phyloP scores from a whole-genome alignment of 2,888 invertebrate genomes.

The Adelognathus sp. region DNA sequence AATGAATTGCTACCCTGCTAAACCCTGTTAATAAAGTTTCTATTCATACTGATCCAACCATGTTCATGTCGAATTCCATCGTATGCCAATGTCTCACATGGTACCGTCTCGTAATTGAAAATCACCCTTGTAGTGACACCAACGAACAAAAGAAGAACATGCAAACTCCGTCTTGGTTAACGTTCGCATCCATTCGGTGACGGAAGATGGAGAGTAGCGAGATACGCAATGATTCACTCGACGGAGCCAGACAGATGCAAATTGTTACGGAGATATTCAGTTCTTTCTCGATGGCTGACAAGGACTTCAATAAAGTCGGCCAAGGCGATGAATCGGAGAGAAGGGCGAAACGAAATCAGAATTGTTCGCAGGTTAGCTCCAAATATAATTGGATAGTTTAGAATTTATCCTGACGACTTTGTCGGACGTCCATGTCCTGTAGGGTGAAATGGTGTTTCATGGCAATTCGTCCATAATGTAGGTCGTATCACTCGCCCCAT shows the following conservation, averaged over 20 bases:
- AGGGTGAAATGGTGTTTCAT: neutral
- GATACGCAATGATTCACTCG: neutral
- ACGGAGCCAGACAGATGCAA: constrained; percentile 15
- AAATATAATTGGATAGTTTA: too few relatives aligned
- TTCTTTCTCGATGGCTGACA: constrained; percentile 2
- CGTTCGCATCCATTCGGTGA: neutral
- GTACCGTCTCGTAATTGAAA: neutral
- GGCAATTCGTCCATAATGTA: neutral
- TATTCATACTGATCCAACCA: too few relatives aligned
- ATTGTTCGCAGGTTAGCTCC: constrained; percentile 30
- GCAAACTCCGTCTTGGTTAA: neutral
- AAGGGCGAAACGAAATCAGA: neutral
- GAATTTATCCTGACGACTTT: too few relatives aligned
- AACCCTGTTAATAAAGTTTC: constrained; percentile 29
- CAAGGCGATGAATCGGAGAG: neutral
- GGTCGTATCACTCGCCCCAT: constrained; percentile 62
- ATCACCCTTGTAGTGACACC: neutral
- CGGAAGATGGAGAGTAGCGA: constrained; percentile 36
- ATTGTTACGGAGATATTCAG: constrained; percentile 37
- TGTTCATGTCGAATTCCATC: too few relatives aligned
- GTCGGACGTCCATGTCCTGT: too few relatives aligned
- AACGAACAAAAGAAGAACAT: constrained; percentile 36
- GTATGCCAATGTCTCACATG: neutral
- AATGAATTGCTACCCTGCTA: neutral
- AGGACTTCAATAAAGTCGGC: neutral